A percentile compares a stretch with the other conserved stretches of the same genome.
Conservation (phyloP, 2,113 vertebrate species). For the Sclerurus mexicanus region DNA sequence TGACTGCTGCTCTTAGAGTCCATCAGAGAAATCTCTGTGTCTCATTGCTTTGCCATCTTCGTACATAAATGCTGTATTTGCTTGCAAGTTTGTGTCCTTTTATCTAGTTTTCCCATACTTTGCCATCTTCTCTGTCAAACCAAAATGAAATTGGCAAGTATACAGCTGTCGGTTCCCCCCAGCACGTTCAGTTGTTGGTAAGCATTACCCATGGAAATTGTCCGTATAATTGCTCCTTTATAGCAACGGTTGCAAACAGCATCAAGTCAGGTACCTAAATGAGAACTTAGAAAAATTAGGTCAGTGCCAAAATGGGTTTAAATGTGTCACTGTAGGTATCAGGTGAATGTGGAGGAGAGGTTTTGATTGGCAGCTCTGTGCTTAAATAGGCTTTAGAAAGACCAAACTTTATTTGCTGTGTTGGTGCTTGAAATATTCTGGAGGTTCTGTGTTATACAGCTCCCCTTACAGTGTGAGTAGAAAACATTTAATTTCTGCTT, state of each 20-base stretch:
- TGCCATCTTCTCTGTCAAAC: not conserved
- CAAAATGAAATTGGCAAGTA: not conserved
- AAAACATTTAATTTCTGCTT: not conserved
- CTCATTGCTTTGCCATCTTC: not conserved
- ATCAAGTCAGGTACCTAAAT: not conserved
- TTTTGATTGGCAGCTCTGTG: not conserved
- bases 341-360: not conserved
- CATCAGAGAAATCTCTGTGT: not conserved
- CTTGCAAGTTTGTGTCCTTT: not conserved
- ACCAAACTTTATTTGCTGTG: not conserved
- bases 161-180: not conserved
- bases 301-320: not conserved
- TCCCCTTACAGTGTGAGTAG: not conserved
- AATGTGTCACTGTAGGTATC: not conserved
- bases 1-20: not conserved
- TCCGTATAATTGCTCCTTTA: not conserved
- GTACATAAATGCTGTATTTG: not conserved
- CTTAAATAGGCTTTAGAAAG: not conserved
- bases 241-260: not conserved
- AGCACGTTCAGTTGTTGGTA: not conserved
- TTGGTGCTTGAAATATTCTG: not conserved
- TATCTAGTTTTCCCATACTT: not conserved
- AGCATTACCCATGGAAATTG: not conserved
- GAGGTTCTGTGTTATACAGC: not conserved
- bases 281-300: not conserved